Conservation (phyloP, 35 echinoderm and acorn worm species). For the Nesometra sesokonis region DNA sequence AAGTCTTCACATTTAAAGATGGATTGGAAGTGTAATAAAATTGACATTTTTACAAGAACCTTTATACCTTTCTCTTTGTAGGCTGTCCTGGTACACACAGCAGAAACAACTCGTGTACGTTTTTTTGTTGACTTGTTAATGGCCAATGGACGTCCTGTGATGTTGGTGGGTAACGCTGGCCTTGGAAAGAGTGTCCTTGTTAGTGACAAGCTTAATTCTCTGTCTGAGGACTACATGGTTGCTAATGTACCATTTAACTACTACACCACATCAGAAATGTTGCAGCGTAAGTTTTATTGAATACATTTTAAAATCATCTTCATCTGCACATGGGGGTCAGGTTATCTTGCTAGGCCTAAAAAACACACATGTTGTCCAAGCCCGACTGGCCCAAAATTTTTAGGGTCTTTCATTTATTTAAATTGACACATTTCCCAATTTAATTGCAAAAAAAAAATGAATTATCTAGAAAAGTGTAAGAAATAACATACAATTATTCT, state of each 20-base stretch:
- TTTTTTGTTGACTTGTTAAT: constrained; percentile 93
- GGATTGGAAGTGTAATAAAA: no score
- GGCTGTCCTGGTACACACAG: constrained; percentile 92
- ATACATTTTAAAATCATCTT: no score
- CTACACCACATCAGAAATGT: constrained; percentile 98
- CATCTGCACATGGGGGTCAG: no score
- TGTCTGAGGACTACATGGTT: constrained; percentile 90
- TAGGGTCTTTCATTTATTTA: no score
- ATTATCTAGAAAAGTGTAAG: no score
- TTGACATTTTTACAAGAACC: not conserved
- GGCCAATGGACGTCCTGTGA: constrained; percentile 81
- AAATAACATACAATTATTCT: no score
- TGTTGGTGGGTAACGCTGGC: constrained; percentile 95
- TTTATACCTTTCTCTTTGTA: constrained; percentile 1
- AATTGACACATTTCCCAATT: no score
- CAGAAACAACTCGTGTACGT: constrained; percentile 70
- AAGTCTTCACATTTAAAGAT: no score
- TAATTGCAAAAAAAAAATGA: no score
- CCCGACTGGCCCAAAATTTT: no score
- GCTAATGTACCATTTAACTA: constrained; percentile 99
- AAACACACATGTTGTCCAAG: no score
- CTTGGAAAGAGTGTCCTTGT: constrained; percentile 96
- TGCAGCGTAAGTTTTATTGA: constrained; percentile 60
- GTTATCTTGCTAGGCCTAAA: no score
- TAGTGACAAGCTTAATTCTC: constrained; percentile 53